Base-by-base conservation (phyloP, 2,888 invertebrate genomes). In the Neoitamus cyanurus region DNA sequence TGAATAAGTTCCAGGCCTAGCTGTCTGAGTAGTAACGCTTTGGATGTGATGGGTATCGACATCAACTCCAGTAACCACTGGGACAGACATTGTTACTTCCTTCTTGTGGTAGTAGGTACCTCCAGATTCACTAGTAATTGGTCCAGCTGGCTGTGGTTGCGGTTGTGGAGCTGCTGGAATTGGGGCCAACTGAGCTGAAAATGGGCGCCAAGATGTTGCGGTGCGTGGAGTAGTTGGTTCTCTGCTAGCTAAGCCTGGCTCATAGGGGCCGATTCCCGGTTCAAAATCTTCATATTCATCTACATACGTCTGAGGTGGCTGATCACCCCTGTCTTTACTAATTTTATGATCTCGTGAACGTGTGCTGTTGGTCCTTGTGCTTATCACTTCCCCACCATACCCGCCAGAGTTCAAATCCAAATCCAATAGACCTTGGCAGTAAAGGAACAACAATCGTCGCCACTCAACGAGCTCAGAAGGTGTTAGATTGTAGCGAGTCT, bases 301-400 rank as follows among this genome's bases (percentile, higher is more conserved):
- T 13, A 90, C 89, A 68, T 88, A 90, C 0, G 87, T 86, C 85
- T 91, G 88, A 0, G 91, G 91, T 0, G 91, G 91, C 78, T 91
- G 91, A 87, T 91, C 91, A 0, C 91, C 91, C 13, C 91, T 90
- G 87, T 90, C 90, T 83, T 88, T 89, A 5, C 90, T 90, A 80
- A 90, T 88, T 0, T 87, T 86, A 0, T 87, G 87, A n/a, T 88
- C 88, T 15, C 85, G 86, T 13, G 86, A 85, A 70, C 88, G 42
- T 0, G 87, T 86, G 6, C 84, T 85, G 3, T 86, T 86, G 0
- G 86, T 84, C 77, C 88, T 88, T 0, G 85, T 84, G 11, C 31
- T 31, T 2, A 88, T 84, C 11, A 88, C 87, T 28, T 86, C 87
- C 1, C 90, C 90, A 6, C 87, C 90, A 68, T 87, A 86, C 20